Evolutionary conservation across 2,113 vertebrate genomes (phyloP), one percentile per base, ranked within the genome.

Genomic region (Lamprologus lemairii): DNA sequence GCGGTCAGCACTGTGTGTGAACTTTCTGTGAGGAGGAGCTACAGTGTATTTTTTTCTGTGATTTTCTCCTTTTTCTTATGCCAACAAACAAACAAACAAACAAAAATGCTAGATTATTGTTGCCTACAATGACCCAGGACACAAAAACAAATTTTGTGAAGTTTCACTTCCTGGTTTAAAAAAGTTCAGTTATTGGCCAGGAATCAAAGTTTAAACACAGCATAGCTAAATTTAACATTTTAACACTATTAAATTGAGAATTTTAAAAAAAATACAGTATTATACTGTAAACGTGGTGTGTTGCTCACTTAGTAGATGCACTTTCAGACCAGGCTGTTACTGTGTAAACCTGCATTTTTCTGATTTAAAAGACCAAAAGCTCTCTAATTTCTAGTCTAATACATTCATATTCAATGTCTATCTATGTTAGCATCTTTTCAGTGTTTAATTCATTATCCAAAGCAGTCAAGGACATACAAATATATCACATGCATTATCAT

Each of bases 401-500:
- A 35, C 19, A 35, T 82, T 83, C 11, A 75, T 21, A 9, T 51
- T 33, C 11, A 33, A 33, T 33, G 26, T 51, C 10, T 37, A 26
- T 33, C 54, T 51, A 49, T 51, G 26, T 78, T 78, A n/a, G 10
- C 3, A 14, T 4, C 28, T 4, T 16, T 79, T 28, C 7, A 3
- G 4, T 23, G 26, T 58, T 65, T 63, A 42, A 51, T 63, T n/a
- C 10, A 33, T 79, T 51, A 37, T 81, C 17, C 33, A 63, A 65
- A 58, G 21, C 45, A 10, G 28, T 49, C n/a, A 87, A 82, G n/a
- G 65, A 85, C 47, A 31, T 42, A n/a, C 8, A 80, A 57, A 82
- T 81, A 53, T 19, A 79, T 42, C 12, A 55, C 12, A 45, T 40
- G 33, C 11, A 79, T 57, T 68, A 45, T 40, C 47, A 80, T 17